phyloP scores from a whole-genome alignment of 2,888 invertebrate genomes.

The Acronicta aceris region DNA sequence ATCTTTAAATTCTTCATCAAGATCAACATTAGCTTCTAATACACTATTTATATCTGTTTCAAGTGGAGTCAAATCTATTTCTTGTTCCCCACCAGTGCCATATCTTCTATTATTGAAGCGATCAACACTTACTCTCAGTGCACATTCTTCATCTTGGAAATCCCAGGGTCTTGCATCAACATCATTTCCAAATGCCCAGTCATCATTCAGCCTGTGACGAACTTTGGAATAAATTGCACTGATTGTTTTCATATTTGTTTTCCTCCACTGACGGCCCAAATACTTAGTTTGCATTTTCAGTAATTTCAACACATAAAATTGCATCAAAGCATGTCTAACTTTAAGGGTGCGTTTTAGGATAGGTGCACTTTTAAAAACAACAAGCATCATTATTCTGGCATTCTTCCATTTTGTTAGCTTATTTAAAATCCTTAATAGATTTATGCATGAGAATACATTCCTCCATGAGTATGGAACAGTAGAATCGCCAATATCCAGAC shows the following conservation, averaged over 20 bases:
- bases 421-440: slow-evolving; percentile 98
- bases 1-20: slow-evolving; percentile 97
- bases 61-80: slow-evolving; percentile 90
- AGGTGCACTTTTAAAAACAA: slow-evolving; percentile 99
- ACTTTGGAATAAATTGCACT: slow-evolving; percentile 99
- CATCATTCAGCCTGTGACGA: slow-evolving; percentile 98
- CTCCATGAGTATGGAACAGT: slow-evolving; percentile 97
- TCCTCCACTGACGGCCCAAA: slow-evolving; percentile 99
- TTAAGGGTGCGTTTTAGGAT: slow-evolving; percentile 98
- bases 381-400: slow-evolving; percentile 99
- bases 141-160: slow-evolving; percentile 99
- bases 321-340: slow-evolving; percentile 98
- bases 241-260: slow-evolving; percentile 99
- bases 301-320: slow-evolving; percentile 98
- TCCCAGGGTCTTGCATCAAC: slow-evolving; percentile 99
- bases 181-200: slow-evolving; percentile 99
- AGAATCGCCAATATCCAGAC: slow-evolving; percentile 95
- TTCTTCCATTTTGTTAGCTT: slow-evolving; percentile 99
- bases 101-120: slow-evolving; percentile 98
- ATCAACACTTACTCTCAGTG: slow-evolving; percentile 97
- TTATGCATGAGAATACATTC: slow-evolving; percentile 99
- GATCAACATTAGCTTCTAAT: slow-evolving; percentile 93
- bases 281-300: slow-evolving; percentile 99
- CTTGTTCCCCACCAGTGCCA: slow-evolving; percentile 86
- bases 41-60: slow-evolving; percentile 96